Conservation (phyloP, 2,113 vertebrate genomes). For the Cervus canadensis region DNA sequence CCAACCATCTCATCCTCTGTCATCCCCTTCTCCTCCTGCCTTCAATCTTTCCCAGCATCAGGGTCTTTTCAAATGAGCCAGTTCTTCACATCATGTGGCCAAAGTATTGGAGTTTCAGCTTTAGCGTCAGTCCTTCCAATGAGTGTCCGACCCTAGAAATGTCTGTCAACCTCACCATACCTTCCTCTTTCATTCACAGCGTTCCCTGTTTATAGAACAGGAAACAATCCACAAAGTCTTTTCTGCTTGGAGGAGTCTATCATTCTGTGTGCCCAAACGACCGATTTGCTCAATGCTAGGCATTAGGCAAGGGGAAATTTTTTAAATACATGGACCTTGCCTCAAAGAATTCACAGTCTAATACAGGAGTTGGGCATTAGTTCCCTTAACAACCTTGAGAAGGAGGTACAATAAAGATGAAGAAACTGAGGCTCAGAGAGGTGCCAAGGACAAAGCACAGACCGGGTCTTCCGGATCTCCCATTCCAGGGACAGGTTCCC, state of each 20-base stretch:
- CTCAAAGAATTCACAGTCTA: background rate
- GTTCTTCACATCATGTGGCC: background rate
- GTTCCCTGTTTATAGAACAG: background rate
- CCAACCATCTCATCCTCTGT: background rate
- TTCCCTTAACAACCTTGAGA: background rate
- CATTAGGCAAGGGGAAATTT: background rate
- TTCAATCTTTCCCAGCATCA: background rate
- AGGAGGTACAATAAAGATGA: background rate
- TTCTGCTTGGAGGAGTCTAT: background rate
- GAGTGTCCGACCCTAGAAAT: background rate
- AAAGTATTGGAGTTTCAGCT: background rate
- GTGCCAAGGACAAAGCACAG: background rate
- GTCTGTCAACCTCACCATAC: background rate
- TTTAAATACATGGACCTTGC: background rate
- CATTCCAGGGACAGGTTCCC: no score
- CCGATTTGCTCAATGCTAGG: no score
- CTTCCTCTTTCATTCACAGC: background rate
- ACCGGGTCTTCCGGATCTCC: fast-evolving
- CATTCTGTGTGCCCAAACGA: background rate
- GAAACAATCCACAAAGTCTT: background rate
- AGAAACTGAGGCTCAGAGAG: background rate
- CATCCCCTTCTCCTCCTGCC: background rate
- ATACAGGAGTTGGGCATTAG: background rate
- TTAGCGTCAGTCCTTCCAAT: background rate
- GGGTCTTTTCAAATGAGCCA: background rate